Evolutionary conservation across 1,140 invertebrate genomes (phyloP), one percentile per base, ranked within the genome.

Genomic region (Drosophila subpulchrella): DNA sequence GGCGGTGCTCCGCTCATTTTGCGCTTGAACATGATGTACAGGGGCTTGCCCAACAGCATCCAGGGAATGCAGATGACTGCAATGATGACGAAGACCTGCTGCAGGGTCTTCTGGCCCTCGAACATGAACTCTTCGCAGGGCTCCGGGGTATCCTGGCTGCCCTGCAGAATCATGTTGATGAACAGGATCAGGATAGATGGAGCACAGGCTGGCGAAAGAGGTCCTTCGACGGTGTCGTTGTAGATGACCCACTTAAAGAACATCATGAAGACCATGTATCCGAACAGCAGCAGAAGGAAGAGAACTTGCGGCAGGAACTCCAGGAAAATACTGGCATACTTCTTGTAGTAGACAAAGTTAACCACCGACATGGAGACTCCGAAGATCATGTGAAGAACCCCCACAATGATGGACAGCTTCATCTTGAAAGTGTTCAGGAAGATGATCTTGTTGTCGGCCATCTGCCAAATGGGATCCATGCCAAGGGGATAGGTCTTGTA

Each of bases 351-450:
- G 95, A 96, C 92, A 92, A 98, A 97, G 93, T 99, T 99, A 42
- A 97, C 93, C 34, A 98, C 94, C 82, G 96, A 97, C 82, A 99
- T 95, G 76, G 94, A 94, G 4, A 99, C 96, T 39, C 98, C 98
- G 92, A 99, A 99, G 47, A 98, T 94, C 98, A 99, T 99, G 92
- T 99, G 98, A 56, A 95, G 80, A 0, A 99, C 97, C 20, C 98
- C 98, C 88, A 99, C 95, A 67, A 99, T 98, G 61, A 99, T 97
- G 12, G 98, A 99, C 34, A 99, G 93, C 92, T 99, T 99, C 99
- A 99, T 99, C 94, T 99, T 99, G 93, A 97, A 98, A 0, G 98
- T 98, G 93, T 99, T 99, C 24, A 98, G 93, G 93, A 99, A 99
- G 46, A 97, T 96, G 76, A 99, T 98, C 54, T 99, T 99, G 93